These are phyloP conservation scores for Microtus oregoni DNA, from an alignment of 2,113 vertebrate species.

Conservation along the genomic window DNA sequence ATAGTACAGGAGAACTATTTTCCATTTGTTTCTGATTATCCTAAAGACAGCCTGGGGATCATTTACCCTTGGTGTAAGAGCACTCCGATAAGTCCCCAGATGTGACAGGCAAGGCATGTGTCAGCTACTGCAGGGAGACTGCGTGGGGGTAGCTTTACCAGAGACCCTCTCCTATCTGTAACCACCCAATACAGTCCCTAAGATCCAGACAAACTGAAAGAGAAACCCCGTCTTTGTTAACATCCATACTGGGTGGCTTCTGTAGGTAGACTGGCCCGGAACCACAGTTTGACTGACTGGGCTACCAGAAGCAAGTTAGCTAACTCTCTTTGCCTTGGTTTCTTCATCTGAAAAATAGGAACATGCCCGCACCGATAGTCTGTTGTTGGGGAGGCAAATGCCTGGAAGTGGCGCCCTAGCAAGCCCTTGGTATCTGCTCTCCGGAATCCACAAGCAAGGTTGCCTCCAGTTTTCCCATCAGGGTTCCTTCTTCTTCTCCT, in stretches of 20 bases:
- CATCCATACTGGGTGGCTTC: constrained; percentile 13
- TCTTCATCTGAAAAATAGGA: constrained; percentile 69
- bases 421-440: not conserved
- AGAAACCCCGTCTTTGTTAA: constrained; percentile 64
- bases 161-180: constrained; percentile 68
- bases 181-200: constrained; percentile 66
- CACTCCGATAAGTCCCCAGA: constrained; percentile 85
- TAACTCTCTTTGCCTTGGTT: constrained; percentile 58
- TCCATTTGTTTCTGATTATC: constrained; percentile 91
- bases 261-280: constrained; percentile 68
- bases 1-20: constrained; percentile 86
- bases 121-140: constrained; percentile 81
- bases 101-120: constrained; percentile 76
- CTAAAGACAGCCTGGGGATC: constrained; percentile 89
- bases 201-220: constrained; percentile 71
- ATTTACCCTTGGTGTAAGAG: constrained; percentile 86
- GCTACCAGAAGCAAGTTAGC: constrained; percentile 17
- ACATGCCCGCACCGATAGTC: not conserved
- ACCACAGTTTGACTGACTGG: not conserved
- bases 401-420: not conserved
- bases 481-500: not conserved
- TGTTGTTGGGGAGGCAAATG: not conserved
- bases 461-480: not conserved
- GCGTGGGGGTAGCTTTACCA: constrained; percentile 68
- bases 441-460: not conserved